Percentiles rank a stretch among this genome's conserved stretches.
These are phyloP conservation scores for Cirrhinus molitorella DNA, from an alignment of 2,797 vertebrate genomes.

Conservation along the genomic window DNA sequence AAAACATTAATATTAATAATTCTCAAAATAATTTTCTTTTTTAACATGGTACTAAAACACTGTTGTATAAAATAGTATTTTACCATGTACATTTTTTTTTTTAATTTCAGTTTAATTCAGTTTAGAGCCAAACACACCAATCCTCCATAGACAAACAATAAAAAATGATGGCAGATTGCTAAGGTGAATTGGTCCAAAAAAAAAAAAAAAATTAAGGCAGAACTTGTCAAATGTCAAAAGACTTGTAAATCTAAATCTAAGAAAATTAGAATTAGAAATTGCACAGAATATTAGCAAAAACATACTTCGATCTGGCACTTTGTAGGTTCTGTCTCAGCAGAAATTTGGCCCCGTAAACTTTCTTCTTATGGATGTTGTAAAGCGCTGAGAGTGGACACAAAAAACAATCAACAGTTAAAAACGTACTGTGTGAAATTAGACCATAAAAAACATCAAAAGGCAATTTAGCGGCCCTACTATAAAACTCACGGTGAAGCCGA, in stretches of 20 bases:
- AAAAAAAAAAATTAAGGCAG: background rate
- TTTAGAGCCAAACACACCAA: background rate
- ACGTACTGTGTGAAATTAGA: background rate
- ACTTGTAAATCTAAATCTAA: background rate
- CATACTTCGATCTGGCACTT: conserved; percentile 93
- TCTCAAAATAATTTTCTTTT: too few species aligned
- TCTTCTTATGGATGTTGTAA: conserved; percentile 92
- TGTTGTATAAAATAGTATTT: background rate
- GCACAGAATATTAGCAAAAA: conserved; percentile 18
- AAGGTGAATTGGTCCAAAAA: background rate
- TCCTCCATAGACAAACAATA: too few species aligned
- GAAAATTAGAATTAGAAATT: background rate
- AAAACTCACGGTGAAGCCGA: background rate
- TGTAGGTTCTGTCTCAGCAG: conserved; percentile 92
- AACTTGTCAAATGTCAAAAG: background rate
- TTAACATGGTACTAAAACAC: too few species aligned
- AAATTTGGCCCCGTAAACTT: conserved; percentile 89
- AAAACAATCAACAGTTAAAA: conserved; percentile 30
- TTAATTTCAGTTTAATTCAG: background rate
- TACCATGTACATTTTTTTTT: too few species aligned
- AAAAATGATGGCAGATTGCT: background rate
- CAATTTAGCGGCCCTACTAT: background rate
- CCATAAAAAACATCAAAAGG: background rate
- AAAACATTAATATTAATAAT: too few species aligned
- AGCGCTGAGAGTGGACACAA: conserved; percentile 79